Base-by-base conservation (phyloP, 2,113 vertebrate genomes). In the Ailurus styani region DNA sequence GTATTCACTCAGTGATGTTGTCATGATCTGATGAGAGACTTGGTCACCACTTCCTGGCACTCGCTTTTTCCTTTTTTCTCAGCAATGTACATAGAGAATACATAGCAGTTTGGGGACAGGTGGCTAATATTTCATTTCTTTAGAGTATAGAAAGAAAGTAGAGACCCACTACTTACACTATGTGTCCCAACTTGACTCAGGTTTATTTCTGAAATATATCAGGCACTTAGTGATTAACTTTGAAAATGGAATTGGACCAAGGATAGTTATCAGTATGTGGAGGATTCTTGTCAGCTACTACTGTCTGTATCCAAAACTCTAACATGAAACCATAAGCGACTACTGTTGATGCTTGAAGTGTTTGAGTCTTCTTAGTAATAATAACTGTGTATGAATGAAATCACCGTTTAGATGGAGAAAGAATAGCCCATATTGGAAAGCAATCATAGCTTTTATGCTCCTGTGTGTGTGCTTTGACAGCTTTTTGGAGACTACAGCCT, bases 401-500 rank as follows among this genome's bases (percentile, higher is more conserved):
- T 95, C 90, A 91, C 50, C 42, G 15, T 60, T 98, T 95, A 96
- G 97, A 68, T 90, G 40, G 57, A 86, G 54, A 93, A 34, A 42
- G 45, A 83, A 47, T 95, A 52, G n/a, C 52, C 37, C 79, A 34
- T 12, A 90, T 81, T 95, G 83, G 9, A 93, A 66, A 72, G 54
- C 97, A 95, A 93, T 97, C 90, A 98, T 93, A 95, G 31, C n/a
- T 96, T 97, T 98, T 64, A 70, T 5, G 0, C 3, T 97, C 84
- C 17, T 79, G 70, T 81, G 15, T 72, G 98, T 97, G 88, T 7
- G 23, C 57, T 97, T 99, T 99, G 97, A 97, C 98, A 99, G 99
- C 95, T 99, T 99, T 98, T 98, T 99, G 98, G 99, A 99, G 98
- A 99, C 99, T 57, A 99, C 99, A 12, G 98, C 99, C 20, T 99